These are phyloP conservation scores for Myotis myotis DNA, from an alignment of 2,797 vertebrate species.

Conservation along the genomic window DNA sequence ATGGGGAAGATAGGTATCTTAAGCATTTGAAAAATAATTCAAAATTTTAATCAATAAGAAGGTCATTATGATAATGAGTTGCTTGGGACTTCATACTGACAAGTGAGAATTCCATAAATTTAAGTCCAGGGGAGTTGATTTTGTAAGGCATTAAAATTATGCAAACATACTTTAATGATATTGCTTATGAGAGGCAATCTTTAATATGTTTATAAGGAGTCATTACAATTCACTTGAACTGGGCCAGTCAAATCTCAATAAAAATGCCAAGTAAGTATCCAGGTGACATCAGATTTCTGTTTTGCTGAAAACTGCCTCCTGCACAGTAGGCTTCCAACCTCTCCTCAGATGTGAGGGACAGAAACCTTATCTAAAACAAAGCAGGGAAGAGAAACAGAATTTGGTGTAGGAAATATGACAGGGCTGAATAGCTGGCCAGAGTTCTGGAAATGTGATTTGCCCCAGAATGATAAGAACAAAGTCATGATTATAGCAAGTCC, in stretches of 20 bases:
- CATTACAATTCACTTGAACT: slow-evolving; percentile 59
- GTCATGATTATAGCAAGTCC: slow-evolving; percentile 2
- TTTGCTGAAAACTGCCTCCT: slow-evolving; percentile 71
- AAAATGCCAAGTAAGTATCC: slow-evolving; percentile 46
- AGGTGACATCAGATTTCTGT: slow-evolving; percentile 64
- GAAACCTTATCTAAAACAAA: slow-evolving; percentile 72
- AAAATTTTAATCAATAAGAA: slow-evolving; percentile 1
- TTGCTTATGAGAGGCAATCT: slow-evolving; percentile 35
- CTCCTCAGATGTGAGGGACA: slow-evolving; percentile 56
- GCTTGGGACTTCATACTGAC: neutral
- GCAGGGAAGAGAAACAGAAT: slow-evolving; percentile 11
- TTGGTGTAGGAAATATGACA: neutral
- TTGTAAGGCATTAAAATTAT: slow-evolving; percentile 46
- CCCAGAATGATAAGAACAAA: slow-evolving; percentile 36
- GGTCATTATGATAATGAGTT: neutral
- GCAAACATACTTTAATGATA: slow-evolving; percentile 35
- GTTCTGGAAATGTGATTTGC: slow-evolving; percentile 56
- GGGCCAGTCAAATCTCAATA: slow-evolving; percentile 59
- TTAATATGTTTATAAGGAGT: neutral
- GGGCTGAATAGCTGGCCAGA: slow-evolving; percentile 29
- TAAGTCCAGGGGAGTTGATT: neutral
- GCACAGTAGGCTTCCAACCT: slow-evolving; percentile 47
- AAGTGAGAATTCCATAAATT: neutral
- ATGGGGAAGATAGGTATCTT: neutral
- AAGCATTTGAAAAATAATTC: neutral